These are phyloP conservation scores for Cherax quadricarinatus DNA, from an alignment of 1,140 invertebrate genomes.

Conservation along the genomic window DNA sequence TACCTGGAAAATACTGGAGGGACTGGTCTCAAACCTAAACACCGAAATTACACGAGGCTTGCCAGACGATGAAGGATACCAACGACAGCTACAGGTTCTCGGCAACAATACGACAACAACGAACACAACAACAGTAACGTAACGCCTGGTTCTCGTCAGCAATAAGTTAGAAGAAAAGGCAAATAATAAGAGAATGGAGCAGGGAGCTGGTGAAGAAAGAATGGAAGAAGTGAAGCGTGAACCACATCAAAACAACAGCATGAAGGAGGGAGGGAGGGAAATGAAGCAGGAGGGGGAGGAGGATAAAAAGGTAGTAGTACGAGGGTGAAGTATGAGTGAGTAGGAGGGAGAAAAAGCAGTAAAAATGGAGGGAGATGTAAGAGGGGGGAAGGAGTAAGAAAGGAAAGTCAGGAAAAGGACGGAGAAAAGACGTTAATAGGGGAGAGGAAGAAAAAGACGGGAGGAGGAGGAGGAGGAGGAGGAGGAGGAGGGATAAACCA, in stretches of 20 bases:
- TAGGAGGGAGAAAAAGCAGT: neutral
- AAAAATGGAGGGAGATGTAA: neutral
- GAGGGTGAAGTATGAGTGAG: too few species aligned
- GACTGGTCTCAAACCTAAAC: too few species aligned
- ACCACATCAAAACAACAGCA: neutral
- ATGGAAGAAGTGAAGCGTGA: constrained; percentile 35
- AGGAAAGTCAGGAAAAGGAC: neutral
- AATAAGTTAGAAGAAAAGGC: constrained; percentile 11
- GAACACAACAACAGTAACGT: neutral
- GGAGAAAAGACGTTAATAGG: neutral
- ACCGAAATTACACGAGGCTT: too few species aligned
- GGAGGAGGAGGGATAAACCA: neutral
- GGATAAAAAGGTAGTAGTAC: neutral
- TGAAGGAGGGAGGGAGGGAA: neutral
- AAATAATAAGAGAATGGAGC: constrained; percentile 33
- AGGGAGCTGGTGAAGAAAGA: constrained; percentile 1
- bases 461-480: neutral
- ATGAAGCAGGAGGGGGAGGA: neutral
- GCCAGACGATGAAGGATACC: too few species aligned
- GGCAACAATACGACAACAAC: neutral
- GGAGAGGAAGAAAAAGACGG: neutral
- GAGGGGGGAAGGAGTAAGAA: neutral
- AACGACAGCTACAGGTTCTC: too few species aligned
- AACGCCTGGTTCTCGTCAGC: neutral
- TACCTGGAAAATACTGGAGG: too few species aligned